These are phyloP conservation scores for Drosophila limbata DNA, from an alignment of 2,888 invertebrate genomes.

Conservation along the genomic window DNA sequence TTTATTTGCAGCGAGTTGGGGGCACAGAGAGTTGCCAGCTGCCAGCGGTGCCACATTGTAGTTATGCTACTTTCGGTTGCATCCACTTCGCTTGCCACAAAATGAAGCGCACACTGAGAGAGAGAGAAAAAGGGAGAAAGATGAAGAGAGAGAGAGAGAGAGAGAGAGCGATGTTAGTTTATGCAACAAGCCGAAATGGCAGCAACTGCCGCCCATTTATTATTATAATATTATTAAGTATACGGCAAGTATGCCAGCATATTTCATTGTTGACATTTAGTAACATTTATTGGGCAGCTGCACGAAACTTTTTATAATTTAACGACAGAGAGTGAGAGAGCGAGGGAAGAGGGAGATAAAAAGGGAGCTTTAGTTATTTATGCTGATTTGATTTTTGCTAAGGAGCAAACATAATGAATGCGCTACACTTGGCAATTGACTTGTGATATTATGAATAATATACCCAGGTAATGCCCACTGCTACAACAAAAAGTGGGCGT, in stretches of 20 bases:
- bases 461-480: slow-evolving; percentile 12
- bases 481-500: slow-evolving; percentile 9
- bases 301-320: slow-evolving; percentile 33
- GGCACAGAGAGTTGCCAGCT: slow-evolving; percentile 12
- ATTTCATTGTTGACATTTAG: slow-evolving; percentile 59
- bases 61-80: slow-evolving; percentile 34
- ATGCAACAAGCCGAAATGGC: slow-evolving; percentile 13
- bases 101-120: slow-evolving; percentile 8
- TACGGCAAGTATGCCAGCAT: slow-evolving; percentile 53
- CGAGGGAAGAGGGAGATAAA: background rate
- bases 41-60: slow-evolving; percentile 33
- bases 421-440: slow-evolving; percentile 15
- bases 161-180: slow-evolving; percentile 15
- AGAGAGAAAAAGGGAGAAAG: background rate
- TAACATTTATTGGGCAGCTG: slow-evolving; percentile 62
- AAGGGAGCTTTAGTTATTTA: slow-evolving; percentile 9
- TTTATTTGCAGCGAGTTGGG: slow-evolving; percentile 30
- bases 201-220: slow-evolving; percentile 49
- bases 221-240: slow-evolving; percentile 62
- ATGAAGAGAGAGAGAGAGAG: slow-evolving; percentile 10
- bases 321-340: background rate
- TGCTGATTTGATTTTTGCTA: slow-evolving; percentile 14
- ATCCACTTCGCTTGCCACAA: slow-evolving; percentile 29
- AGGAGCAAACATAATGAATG: slow-evolving; percentile 4
- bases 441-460: slow-evolving; percentile 17